phyloP scores from a whole-genome alignment of 1,140 invertebrate species.

The Batillaria attramentaria region DNA sequence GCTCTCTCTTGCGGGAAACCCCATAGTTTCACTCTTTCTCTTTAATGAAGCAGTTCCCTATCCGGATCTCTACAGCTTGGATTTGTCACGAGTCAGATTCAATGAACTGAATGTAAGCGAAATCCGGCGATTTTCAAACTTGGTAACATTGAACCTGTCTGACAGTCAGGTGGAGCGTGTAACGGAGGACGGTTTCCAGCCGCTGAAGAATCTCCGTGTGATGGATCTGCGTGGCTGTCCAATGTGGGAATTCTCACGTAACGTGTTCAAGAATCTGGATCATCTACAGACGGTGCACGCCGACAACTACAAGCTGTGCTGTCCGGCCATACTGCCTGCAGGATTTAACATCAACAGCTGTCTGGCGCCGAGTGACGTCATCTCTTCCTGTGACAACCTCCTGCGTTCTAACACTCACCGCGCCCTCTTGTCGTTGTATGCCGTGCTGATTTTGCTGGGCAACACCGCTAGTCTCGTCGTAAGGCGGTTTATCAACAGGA shows the following conservation, averaged over 20 bases:
- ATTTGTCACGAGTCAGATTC: not conserved
- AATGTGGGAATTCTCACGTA: not conserved
- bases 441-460: slow-evolving; percentile 38
- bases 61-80: not conserved
- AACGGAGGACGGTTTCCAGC: slow-evolving; percentile 20
- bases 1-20: not conserved
- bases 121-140: not conserved
- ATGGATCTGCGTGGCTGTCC: slow-evolving; percentile 22
- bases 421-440: slow-evolving; percentile 39
- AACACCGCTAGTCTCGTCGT: slow-evolving; percentile 45
- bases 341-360: slow-evolving; percentile 35
- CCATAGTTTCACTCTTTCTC: not conserved
- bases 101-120: not conserved
- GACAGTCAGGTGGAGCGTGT: not conserved
- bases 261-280: not conserved
- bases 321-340: slow-evolving; percentile 20
- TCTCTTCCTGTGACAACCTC: slow-evolving; percentile 49
- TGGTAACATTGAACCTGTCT: slow-evolving; percentile 26
- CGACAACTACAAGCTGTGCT: slow-evolving; percentile 47
- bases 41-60: not conserved
- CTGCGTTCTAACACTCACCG: slow-evolving; percentile 36
- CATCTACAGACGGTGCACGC: slow-evolving; percentile 10
- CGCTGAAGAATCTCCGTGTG: slow-evolving; percentile 32
- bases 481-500: slow-evolving; percentile 23
- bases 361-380: slow-evolving; percentile 29